Evolutionary conservation across 2,797 vertebrate species (phyloP).

Genomic region (Gymnocypris eckloni): DNA sequence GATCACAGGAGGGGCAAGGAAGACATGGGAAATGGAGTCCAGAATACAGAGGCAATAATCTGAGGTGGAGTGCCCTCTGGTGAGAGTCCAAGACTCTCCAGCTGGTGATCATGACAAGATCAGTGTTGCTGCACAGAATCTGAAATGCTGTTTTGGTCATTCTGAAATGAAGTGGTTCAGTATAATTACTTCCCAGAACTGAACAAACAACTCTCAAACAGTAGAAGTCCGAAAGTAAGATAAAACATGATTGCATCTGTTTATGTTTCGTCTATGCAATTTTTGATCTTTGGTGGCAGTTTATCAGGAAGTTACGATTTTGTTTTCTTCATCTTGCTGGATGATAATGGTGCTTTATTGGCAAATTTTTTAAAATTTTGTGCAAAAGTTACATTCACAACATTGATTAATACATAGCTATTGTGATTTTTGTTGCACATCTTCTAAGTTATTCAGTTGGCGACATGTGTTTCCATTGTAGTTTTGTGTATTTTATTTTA

Average conservation of each 20-base stretch:
- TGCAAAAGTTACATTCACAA: neutral
- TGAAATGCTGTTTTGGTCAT: neutral
- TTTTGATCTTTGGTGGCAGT: neutral
- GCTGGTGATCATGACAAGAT: too few relatives aligned
- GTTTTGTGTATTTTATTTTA: neutral
- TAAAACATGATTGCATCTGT: too few relatives aligned
- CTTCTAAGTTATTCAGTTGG: neutral
- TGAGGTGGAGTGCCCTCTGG: too few relatives aligned
- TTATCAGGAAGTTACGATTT: neutral
- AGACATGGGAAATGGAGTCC: too few relatives aligned
- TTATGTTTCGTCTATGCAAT: too few relatives aligned
- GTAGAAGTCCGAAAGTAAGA: too few relatives aligned
- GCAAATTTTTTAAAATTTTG: neutral
- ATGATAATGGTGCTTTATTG: neutral
- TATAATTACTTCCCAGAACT: neutral
- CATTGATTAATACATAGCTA: neutral
- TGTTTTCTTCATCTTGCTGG: neutral
- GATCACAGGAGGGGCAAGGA: too few relatives aligned
- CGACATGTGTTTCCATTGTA: neutral
- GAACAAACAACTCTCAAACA: too few relatives aligned
- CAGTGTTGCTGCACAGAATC: too few relatives aligned
- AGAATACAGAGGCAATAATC: too few relatives aligned
- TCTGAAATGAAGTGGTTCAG: neutral
- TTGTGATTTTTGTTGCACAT: neutral
- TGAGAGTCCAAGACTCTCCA: too few relatives aligned